A percentile compares a stretch with the other conserved stretches of the same genome.
Evolutionary conservation across 2,888 invertebrate species (phyloP).

Genomic region (Brachypalpus laphriformis): DNA sequence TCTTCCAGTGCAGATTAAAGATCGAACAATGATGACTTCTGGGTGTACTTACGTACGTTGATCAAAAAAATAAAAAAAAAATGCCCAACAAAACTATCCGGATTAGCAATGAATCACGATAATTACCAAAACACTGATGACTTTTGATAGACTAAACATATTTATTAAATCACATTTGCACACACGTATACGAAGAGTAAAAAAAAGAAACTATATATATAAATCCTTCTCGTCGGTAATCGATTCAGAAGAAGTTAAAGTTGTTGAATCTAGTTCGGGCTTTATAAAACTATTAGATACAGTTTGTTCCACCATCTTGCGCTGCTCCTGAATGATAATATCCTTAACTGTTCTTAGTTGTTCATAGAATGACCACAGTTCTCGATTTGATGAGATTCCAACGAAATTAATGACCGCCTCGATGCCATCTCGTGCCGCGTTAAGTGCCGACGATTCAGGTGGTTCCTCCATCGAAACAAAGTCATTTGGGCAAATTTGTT

Average conservation of each 20-base stretch:
- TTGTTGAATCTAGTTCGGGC: constrained; percentile 1
- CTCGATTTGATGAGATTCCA: constrained; percentile 34
- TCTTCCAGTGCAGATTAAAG: too few relatives aligned
- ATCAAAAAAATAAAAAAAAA: too few relatives aligned
- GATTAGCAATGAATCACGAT: too few relatives aligned
- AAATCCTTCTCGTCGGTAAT: not conserved
- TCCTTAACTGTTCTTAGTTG: constrained; percentile 29
- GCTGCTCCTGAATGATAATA: constrained; percentile 35
- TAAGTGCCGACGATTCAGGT: not conserved
- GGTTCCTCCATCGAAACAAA: not conserved
- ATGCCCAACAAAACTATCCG: too few relatives aligned
- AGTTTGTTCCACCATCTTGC: not conserved
- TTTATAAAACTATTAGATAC: not conserved
- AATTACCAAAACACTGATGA: too few relatives aligned
- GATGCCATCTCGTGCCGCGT: constrained; percentile 38
- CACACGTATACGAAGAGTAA: too few relatives aligned
- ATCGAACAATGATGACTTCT: too few relatives aligned
- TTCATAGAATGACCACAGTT: constrained; percentile 36
- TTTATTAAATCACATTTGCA: too few relatives aligned
- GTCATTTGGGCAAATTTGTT: not conserved
- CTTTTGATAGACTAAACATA: too few relatives aligned
- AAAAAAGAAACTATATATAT: too few relatives aligned
- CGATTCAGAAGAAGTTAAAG: not conserved
- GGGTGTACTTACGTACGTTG: too few relatives aligned
- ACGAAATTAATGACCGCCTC: constrained; percentile 51